Evolutionary conservation across 2,113 vertebrate genomes (phyloP).

Genomic region (Myiagra hebetior): DNA sequence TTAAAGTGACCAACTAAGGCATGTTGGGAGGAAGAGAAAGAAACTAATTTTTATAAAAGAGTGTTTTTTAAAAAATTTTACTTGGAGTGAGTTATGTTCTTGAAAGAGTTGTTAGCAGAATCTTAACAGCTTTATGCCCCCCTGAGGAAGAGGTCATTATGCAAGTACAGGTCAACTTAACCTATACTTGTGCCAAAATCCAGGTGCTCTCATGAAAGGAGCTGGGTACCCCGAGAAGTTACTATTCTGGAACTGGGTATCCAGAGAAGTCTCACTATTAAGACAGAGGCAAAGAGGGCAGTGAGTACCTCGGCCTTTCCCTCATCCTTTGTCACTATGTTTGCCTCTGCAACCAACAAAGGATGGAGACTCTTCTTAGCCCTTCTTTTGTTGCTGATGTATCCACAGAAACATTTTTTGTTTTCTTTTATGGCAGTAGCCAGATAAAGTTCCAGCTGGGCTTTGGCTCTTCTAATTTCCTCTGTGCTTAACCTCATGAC

Average conservation of each 20-base stretch:
- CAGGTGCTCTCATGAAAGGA: neutral
- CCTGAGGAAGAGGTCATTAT: neutral
- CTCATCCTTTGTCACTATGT: neutral
- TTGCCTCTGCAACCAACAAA: neutral
- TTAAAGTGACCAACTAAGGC: neutral
- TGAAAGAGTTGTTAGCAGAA: neutral
- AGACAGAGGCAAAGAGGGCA: rapidly evolving
- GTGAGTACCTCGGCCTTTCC: neutral
- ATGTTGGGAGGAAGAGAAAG: neutral
- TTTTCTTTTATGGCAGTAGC: neutral
- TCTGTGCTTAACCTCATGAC: neutral
- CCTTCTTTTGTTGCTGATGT: neutral
- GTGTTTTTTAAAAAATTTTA: rapidly evolving
- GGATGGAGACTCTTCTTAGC: neutral
- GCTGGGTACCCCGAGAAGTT: neutral
- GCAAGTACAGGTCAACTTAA: neutral
- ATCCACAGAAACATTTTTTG: neutral
- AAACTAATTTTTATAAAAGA: neutral
- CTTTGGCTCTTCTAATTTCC: neutral
- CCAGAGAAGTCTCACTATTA: neutral
- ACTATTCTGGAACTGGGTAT: neutral
- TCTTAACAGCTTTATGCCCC: neutral
- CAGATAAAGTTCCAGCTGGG: neutral
- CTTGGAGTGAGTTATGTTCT: neutral
- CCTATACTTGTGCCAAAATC: neutral